Percentiles rank a stretch among this genome's conserved stretches.
These are phyloP conservation scores for Drosophila saltans DNA, from an alignment of 1,140 invertebrate genomes.

Conservation along the genomic window DNA sequence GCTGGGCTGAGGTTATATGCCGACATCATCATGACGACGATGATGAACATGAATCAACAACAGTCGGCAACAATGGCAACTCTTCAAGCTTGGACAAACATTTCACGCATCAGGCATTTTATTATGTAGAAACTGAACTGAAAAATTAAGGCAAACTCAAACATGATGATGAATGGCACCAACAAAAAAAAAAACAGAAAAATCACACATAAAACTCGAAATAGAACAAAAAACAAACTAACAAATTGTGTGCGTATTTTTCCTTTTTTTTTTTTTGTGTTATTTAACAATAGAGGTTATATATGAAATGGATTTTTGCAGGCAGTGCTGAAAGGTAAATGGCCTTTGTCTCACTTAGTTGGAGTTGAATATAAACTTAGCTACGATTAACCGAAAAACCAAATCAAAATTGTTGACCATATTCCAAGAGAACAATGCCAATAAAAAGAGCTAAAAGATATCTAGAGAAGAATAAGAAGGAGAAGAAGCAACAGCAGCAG, in stretches of 20 bases:
- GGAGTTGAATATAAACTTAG: constrained; percentile 23
- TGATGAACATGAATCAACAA: constrained; percentile 77
- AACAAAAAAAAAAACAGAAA: neutral
- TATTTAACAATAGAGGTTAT: constrained; percentile 6
- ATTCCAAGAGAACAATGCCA: constrained; percentile 41
- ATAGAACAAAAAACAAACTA: constrained; percentile 32
- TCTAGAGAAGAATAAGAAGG: constrained; percentile 25
- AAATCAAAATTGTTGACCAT: constrained; percentile 21
- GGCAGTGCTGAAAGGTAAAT: constrained; percentile 31
- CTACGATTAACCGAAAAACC: constrained; percentile 15
- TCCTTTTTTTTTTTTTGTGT: neutral
- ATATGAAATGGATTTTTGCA: constrained; percentile 8
- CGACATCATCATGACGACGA: constrained; percentile 28
- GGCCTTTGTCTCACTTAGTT: constrained; percentile 31
- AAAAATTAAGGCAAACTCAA: constrained; percentile 45
- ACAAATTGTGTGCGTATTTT: constrained; percentile 12
- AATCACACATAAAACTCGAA: constrained; percentile 37
- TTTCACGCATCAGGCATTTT: constrained; percentile 83
- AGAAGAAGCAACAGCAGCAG: constrained; percentile 35
- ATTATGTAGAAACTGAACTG: constrained; percentile 75
- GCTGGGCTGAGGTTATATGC: constrained; percentile 72
- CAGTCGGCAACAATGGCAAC: constrained; percentile 74
- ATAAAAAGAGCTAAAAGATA: constrained; percentile 10
- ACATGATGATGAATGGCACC: constrained; percentile 20
- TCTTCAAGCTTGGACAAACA: constrained; percentile 82